Base-by-base conservation (phyloP, 2,797 vertebrate genomes). In the Neosilurus mollespiculum region DNA sequence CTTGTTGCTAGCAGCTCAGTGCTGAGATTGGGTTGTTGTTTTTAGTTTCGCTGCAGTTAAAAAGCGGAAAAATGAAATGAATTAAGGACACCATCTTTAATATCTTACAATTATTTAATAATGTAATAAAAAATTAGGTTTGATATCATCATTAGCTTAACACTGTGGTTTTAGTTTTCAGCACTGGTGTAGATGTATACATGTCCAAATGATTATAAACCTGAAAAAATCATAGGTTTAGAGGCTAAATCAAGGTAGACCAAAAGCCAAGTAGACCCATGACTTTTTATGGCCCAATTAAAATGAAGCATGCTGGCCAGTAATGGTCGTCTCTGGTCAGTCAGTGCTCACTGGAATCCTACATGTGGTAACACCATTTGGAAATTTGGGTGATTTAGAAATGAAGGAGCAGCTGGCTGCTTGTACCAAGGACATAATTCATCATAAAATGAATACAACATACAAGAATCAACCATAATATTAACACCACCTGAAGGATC, bases 271-370 rank as follows among this genome's bases (percentile, higher is more conserved):
- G 58, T n/a, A 61, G 58, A 62, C 75, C 75, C 16, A 62, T 77
- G 34, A 43, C 73, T 62, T 65, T 78, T 78, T 78, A 78, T 78
- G 37, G 43, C 34, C 59, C 64, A 22, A 78, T 78, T 65, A 65
- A 78, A 53, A 43, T 78, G 43, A 65, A n/a, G 49, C 61, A 24
- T 8, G 53, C 10, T 3, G 43, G 16, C 5, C 16, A 79, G 77
- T 54, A 65, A 79, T 54, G 77, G 24, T 54, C 49, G 24, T 66
- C n/a, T 51, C 61, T 78, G 61, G 77, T 64, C 77, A 65, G 15
- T 65, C n/a, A 66, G 58, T 49, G 75, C 75, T 77, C 56, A 16
- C 12, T 77, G 58, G 58, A 77, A 49, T 62, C 75, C 34, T 77
- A 43, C 61, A 77, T 43, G 75, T 77, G 75, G 58, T 61, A 61